Percentiles rank a stretch among this genome's conserved stretches.
phyloP scores from a whole-genome alignment of 2,888 invertebrate genomes.

The Tupiocoris notatus region DNA sequence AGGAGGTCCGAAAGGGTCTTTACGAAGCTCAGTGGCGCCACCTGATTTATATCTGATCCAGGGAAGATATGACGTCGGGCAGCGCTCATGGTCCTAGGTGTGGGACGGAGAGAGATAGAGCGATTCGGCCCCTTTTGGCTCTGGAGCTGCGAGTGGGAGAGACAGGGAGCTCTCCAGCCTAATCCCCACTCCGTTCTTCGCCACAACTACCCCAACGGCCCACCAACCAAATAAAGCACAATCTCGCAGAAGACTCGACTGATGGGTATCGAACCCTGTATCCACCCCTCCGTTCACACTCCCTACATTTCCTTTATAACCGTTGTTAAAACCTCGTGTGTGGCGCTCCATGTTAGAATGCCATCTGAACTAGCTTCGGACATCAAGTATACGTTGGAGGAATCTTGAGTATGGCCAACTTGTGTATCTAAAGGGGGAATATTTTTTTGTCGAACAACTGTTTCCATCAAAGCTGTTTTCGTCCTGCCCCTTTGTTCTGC shows the following conservation, averaged over 20 bases:
- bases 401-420: neutral
- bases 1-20: slow-evolving; percentile 34
- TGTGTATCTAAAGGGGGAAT: too few relatives aligned
- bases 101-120: neutral
- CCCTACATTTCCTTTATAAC: neutral
- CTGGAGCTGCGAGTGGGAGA: slow-evolving; percentile 1
- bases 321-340: neutral
- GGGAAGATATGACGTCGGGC: slow-evolving; percentile 37
- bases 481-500: too few relatives aligned
- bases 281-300: neutral
- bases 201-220: neutral
- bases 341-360: neutral
- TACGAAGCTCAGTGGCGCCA: slow-evolving; percentile 29
- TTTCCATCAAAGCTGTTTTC: too few relatives aligned
- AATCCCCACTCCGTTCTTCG: neutral
- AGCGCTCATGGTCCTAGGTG: neutral
- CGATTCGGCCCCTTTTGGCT: too few relatives aligned
- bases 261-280: neutral
- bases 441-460: too few relatives aligned
- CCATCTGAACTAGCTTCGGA: neutral
- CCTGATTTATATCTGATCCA: slow-evolving; percentile 37
- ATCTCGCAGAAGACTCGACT: neutral
- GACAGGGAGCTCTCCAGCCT: neutral
- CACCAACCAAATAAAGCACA: neutral
- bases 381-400: neutral